A percentile compares a stretch with the other conserved stretches of the same genome.
These are phyloP conservation scores for Centroberyx gerrardi DNA, from an alignment of 2,797 vertebrate genomes.

Conservation along the genomic window DNA sequence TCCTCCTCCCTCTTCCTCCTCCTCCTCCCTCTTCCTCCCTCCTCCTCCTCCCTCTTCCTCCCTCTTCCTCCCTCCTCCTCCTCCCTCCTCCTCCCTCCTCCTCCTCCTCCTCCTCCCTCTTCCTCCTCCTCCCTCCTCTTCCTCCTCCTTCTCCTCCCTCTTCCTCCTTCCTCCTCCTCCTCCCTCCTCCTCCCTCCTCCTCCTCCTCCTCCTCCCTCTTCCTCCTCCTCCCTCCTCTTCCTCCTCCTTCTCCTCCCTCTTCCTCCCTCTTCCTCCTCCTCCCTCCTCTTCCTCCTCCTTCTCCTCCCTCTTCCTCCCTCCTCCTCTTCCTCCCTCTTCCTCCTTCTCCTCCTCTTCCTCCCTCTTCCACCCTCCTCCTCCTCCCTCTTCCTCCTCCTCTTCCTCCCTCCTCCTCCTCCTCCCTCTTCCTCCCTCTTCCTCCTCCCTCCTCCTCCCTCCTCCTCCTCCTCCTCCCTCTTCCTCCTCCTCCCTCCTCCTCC, in stretches of 20 bases:
- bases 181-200: no score
- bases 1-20: no score
- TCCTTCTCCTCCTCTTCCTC: background rate
- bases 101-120: background rate
- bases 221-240: background rate
- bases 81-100: background rate
- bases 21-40: background rate
- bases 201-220: background rate
- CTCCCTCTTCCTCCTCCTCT: background rate
- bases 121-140: no score
- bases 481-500: no score
- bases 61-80: background rate
- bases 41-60: background rate
- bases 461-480: background rate
- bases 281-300: no score
- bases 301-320: no score
- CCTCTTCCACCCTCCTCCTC: no score
- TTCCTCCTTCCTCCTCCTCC: no score
- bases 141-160: conserved; percentile 15
- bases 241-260: background rate
- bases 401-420: background rate
- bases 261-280: no score
- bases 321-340: background rate
- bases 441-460: no score
- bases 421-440: background rate